These are phyloP conservation scores for Ornithoptera priamus DNA, from an alignment of 2,888 invertebrate genomes.

Conservation along the genomic window DNA sequence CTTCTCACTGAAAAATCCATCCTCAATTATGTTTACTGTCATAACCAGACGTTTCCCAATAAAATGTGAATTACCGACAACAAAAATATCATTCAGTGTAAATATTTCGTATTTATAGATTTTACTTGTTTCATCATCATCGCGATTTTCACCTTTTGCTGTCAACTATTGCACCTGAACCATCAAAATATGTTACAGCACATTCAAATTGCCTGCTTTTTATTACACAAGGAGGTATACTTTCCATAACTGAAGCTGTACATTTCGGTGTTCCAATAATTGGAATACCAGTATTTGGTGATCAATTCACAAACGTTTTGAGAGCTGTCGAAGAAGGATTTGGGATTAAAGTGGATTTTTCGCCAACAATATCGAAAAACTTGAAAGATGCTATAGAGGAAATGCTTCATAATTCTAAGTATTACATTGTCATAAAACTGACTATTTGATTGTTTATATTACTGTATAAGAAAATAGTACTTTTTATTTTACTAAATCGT, in stretches of 20 bases:
- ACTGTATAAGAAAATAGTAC: too few species aligned
- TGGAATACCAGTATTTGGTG: slow-evolving; percentile 54
- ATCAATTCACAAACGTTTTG: slow-evolving; percentile 52
- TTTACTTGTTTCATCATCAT: too few species aligned
- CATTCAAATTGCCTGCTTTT: slow-evolving; percentile 55
- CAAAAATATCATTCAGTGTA: too few species aligned
- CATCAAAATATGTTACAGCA: slow-evolving; percentile 40
- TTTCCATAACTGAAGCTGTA: slow-evolving; percentile 52
- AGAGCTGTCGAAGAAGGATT: slow-evolving; percentile 50
- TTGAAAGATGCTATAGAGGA: slow-evolving; percentile 47
- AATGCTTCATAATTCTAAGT: slow-evolving; percentile 46
- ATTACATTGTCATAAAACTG: slow-evolving; percentile 30
- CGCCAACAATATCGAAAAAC: slow-evolving; percentile 40
- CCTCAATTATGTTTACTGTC: too few species aligned
- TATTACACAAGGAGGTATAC: slow-evolving; percentile 54
- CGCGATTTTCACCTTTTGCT: too few species aligned
- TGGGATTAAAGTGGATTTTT: slow-evolving; percentile 45
- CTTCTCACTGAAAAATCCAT: too few species aligned
- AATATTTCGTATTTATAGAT: too few species aligned
- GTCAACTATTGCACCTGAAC: background rate
- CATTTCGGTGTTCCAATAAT: slow-evolving; percentile 54
- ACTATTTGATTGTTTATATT: background rate
- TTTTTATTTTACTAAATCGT: too few species aligned
- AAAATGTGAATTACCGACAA: too few species aligned
- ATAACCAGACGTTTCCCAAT: too few species aligned